Evolutionary conservation across 1,140 invertebrate species (phyloP).

Genomic region (Nephotettix cincticeps): DNA sequence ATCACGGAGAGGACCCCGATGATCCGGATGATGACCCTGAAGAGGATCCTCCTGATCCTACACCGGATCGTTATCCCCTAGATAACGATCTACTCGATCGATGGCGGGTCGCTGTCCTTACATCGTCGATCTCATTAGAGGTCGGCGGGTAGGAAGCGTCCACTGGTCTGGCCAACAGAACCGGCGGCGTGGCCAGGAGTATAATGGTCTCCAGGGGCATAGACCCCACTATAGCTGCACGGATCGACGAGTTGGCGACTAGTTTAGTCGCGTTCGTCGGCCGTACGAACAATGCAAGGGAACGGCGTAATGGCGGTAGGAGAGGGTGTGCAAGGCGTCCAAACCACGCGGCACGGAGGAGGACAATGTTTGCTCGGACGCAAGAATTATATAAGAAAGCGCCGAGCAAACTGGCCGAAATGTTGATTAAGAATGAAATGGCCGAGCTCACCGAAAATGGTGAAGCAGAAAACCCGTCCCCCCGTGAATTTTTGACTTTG

Average conservation of each 20-base stretch:
- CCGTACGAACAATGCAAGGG: neutral
- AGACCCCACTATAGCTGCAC: neutral
- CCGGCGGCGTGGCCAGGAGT: too few relatives aligned
- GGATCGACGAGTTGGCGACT: neutral
- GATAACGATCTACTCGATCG: too few relatives aligned
- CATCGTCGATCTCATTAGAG: too few relatives aligned
- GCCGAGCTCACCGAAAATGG: too few relatives aligned
- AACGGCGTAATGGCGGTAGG: neutral
- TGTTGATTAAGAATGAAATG: neutral
- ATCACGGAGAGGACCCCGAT: too few relatives aligned
- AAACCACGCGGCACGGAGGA: neutral
- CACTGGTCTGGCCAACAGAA: neutral
- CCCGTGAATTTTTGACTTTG: too few relatives aligned
- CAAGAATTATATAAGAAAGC: neutral
- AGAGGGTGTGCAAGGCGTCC: neutral
- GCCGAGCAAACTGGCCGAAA: neutral
- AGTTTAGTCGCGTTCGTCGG: neutral
- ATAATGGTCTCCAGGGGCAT: neutral
- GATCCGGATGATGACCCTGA: too few relatives aligned
- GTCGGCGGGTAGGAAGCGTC: neutral
- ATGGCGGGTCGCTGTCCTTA: too few relatives aligned
- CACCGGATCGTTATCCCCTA: too few relatives aligned
- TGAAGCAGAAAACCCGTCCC: too few relatives aligned
- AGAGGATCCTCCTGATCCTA: too few relatives aligned
- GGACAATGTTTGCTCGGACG: neutral